Percentiles rank a stretch among this genome's conserved stretches.
Conservation (phyloP, 2,888 invertebrate genomes). For the Spodoptera littoralis region DNA sequence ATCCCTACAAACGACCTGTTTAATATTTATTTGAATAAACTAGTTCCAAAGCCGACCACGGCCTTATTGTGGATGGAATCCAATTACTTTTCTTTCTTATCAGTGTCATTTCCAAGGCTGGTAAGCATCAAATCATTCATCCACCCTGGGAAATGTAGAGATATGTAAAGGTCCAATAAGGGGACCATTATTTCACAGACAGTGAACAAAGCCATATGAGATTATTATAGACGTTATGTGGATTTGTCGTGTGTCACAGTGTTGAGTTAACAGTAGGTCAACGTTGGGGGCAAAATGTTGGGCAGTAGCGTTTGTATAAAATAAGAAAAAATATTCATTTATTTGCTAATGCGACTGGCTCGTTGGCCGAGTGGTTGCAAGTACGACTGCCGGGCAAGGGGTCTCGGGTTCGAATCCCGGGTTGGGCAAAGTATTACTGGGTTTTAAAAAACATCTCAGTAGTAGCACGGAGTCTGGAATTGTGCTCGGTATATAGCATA, state of each 20-base stretch:
- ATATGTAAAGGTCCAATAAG: conserved; percentile 36
- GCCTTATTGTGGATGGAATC: conserved; percentile 29
- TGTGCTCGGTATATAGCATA: too few species aligned
- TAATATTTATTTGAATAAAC: conserved; percentile 16
- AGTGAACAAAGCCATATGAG: conserved; percentile 45
- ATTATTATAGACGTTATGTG: conserved; percentile 44
- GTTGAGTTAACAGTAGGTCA: conserved; percentile 25
- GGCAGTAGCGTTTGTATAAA: too few species aligned
- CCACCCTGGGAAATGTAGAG: conserved; percentile 43
- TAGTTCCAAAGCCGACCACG: conserved; percentile 14
- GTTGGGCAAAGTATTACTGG: too few species aligned
- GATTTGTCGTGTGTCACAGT: conserved; percentile 26
- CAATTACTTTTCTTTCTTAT: conserved; percentile 47
- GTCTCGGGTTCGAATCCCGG: too few species aligned
- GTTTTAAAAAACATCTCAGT: too few species aligned
- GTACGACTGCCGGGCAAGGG: too few species aligned
- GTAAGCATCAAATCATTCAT: conserved; percentile 47
- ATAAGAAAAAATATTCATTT: too few species aligned
- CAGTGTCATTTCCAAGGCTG: conserved; percentile 40
- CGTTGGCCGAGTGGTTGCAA: too few species aligned
- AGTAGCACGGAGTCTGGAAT: too few species aligned
- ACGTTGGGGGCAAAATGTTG: background rate
- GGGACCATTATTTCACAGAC: conserved; percentile 52
- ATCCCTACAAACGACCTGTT: conserved; percentile 2
- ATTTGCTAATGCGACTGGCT: too few species aligned